These are phyloP conservation scores for Bhutanitis thaidina DNA, from an alignment of 2,888 invertebrate genomes.

Conservation along the genomic window DNA sequence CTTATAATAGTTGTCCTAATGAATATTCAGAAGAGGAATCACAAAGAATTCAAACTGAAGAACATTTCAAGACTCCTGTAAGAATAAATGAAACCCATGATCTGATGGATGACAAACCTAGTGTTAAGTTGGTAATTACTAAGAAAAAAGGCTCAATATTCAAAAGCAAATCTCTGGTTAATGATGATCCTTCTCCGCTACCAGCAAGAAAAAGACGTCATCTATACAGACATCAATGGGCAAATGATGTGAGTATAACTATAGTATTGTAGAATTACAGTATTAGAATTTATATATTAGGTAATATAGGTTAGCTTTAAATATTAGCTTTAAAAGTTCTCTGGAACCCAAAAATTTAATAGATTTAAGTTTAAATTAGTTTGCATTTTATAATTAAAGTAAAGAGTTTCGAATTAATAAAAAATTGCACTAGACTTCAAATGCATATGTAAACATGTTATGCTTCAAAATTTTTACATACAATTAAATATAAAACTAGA, in stretches of 20 bases:
- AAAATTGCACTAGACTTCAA: too few relatives aligned
- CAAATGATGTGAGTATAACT: constrained; percentile 83
- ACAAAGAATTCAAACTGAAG: constrained; percentile 58
- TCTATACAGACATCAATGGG: constrained; percentile 94
- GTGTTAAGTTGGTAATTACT: constrained; percentile 85
- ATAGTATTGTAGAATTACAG: not conserved
- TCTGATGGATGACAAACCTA: constrained; percentile 69
- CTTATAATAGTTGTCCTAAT: constrained; percentile 69
- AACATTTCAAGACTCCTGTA: constrained; percentile 69
- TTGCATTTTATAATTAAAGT: too few relatives aligned
- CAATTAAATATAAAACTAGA: too few relatives aligned
- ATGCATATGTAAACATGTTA: too few relatives aligned
- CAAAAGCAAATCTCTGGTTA: constrained; percentile 87
- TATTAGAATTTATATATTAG: too few relatives aligned
- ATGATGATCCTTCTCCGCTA: constrained; percentile 78
- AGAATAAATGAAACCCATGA: constrained; percentile 54
- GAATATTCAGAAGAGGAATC: constrained; percentile 66
- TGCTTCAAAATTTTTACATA: too few relatives aligned
- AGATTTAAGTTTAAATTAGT: too few relatives aligned
- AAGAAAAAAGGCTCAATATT: constrained; percentile 95
- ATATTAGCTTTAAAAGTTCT: too few relatives aligned
- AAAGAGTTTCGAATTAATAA: too few relatives aligned
- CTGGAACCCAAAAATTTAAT: too few relatives aligned
- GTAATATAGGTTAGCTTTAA: too few relatives aligned
- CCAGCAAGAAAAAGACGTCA: constrained; percentile 87